Evolutionary conservation across 2,113 vertebrate genomes (phyloP).

Genomic region (Potamarius usumacintae): DNA sequence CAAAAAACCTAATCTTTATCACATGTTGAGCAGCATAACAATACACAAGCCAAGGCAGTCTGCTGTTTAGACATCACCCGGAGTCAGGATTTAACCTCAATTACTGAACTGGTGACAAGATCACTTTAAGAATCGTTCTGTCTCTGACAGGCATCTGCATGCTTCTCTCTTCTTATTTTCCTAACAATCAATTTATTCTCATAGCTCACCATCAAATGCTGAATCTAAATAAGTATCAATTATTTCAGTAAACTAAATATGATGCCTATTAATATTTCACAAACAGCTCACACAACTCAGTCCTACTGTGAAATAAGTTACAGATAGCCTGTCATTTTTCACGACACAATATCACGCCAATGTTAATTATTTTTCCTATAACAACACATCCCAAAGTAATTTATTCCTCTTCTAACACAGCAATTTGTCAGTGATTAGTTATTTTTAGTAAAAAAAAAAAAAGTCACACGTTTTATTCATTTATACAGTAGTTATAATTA

Average conservation of each 20-base stretch:
- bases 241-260: conserved; percentile 61
- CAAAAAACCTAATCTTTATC: neutral
- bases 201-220: conserved; percentile 50
- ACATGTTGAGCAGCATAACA: neutral
- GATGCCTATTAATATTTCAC: conserved; percentile 60
- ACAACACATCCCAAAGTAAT: neutral
- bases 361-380: neutral
- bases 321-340: neutral
- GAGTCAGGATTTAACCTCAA: conserved; percentile 5
- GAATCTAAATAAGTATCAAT: conserved; percentile 67
- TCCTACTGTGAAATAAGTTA: neutral
- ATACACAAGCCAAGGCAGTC: neutral
- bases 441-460: neutral
- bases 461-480: neutral
- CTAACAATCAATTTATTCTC: conserved; percentile 50
- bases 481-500: neutral
- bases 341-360: neutral
- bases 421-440: neutral
- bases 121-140: neutral
- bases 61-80: neutral
- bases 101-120: conserved; percentile 31
- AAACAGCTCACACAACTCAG: neutral
- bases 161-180: conserved; percentile 49
- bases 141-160: conserved; percentile 41
- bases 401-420: neutral